Percentiles rank a stretch among this genome's conserved stretches.
Evolutionary conservation across 2,113 vertebrate species (phyloP).

Genomic region (Anolis carolinensis): DNA sequence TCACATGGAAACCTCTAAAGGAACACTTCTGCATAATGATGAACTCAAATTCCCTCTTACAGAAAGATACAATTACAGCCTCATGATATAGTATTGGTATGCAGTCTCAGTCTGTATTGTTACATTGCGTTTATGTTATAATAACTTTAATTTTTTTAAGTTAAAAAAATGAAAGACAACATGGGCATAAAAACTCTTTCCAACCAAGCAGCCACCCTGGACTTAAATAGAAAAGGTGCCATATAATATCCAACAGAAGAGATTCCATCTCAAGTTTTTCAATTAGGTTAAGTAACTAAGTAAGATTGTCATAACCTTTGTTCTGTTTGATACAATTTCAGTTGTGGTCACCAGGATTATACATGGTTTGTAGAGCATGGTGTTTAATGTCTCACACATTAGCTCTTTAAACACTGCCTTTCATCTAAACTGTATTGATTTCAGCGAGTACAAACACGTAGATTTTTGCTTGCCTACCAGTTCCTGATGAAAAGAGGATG

Average conservation of each 20-base stretch:
- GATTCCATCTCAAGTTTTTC: conserved; percentile 50
- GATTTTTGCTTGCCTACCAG: conserved; percentile 38
- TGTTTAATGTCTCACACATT: conserved; percentile 66
- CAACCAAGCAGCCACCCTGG: neutral
- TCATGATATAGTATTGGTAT: too few species aligned
- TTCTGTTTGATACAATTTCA: conserved; percentile 51
- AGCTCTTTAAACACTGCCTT: conserved; percentile 59
- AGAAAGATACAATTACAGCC: too few species aligned
- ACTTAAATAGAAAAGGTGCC: neutral
- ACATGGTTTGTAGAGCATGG: conserved; percentile 52
- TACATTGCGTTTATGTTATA: too few species aligned
- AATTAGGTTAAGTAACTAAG: conserved; percentile 47
- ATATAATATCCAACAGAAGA: conserved; percentile 7
- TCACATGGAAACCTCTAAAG: too few species aligned
- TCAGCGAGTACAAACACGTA: conserved; percentile 33
- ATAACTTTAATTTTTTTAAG: too few species aligned
- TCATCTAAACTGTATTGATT: conserved; percentile 53
- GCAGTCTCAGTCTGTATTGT: too few species aligned
- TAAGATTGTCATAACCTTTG: conserved; percentile 49
- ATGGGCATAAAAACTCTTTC: too few species aligned
- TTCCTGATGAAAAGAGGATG: conserved; percentile 59
- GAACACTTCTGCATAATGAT: too few species aligned
- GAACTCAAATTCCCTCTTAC: too few species aligned
- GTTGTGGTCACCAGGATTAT: conserved; percentile 45
- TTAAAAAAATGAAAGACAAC: too few species aligned